These are phyloP conservation scores for Aurelia sp. DNA, from an alignment of 30 jellyfish, hydroid and myxozoan species.

Conservation along the genomic window DNA sequence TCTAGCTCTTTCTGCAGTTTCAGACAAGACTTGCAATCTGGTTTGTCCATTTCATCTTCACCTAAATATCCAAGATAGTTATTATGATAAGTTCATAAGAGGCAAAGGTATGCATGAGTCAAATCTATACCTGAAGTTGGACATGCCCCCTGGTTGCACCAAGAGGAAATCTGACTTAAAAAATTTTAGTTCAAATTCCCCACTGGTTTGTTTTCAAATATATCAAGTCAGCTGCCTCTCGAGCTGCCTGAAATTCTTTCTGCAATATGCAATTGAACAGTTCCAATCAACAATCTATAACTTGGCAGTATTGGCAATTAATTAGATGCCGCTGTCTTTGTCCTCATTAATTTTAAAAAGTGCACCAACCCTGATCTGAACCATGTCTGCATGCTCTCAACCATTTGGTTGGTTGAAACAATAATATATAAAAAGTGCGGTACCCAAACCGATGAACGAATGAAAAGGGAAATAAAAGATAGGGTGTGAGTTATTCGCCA, in stretches of 20 bases:
- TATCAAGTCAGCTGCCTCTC: conserved; percentile 10
- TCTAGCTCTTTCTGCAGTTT: conserved; percentile 24
- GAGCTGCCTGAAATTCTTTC: background rate
- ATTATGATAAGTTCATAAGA: conserved; percentile 2
- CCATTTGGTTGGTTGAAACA: background rate
- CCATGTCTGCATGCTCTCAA: conserved; percentile 19
- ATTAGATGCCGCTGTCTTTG: conserved; percentile 12
- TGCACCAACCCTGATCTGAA: conserved; percentile 21
- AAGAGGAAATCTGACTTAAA: conserved; percentile 13
- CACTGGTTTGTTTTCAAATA: conserved; percentile 1
- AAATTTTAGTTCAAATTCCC: conserved; percentile 6
- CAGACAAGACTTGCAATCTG: conserved; percentile 42
- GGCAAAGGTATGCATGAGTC: conserved; percentile 20
- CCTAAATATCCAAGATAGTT: conserved; percentile 16
- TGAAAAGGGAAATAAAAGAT: no score
- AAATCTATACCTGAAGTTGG: background rate
- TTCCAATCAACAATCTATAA: conserved; percentile 13
- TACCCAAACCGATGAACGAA: no score
- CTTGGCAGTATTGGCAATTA: conserved; percentile 20
- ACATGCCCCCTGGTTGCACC: conserved; percentile 28
- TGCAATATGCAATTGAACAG: background rate
- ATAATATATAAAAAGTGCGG: no score
- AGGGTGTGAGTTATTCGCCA: no score
- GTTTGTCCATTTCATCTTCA: conserved; percentile 19
- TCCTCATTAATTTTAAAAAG: conserved; percentile 4